These are phyloP conservation scores for Crotalus viridis DNA, from an alignment of 2,113 vertebrate genomes.

Conservation along the genomic window DNA sequence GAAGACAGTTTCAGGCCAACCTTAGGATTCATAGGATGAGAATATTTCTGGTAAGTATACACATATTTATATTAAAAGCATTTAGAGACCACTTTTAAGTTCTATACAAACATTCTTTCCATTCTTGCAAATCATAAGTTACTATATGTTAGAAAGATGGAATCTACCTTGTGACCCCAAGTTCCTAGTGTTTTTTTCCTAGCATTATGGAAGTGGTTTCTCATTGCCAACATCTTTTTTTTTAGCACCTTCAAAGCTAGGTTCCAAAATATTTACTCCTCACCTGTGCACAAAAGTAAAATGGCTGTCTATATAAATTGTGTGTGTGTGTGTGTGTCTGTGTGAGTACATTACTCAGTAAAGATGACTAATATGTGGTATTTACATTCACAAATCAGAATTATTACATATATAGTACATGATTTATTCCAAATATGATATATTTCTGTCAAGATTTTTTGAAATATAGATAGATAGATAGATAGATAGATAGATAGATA, in stretches of 20 bases:
- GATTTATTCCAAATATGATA: neutral
- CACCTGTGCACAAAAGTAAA: too few relatives aligned
- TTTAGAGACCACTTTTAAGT: neutral
- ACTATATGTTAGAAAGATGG: neutral
- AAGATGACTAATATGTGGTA: neutral
- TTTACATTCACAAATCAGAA: neutral
- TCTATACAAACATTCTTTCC: neutral
- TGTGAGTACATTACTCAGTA: neutral
- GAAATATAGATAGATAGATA: neutral
- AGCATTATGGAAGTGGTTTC: neutral
- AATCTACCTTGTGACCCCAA: neutral
- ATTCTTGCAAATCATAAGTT: neutral
- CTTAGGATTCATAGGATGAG: neutral
- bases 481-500: neutral
- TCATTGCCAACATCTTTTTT: neutral
- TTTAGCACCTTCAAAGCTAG: neutral
- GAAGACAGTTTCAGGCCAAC: neutral
- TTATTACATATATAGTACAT: neutral
- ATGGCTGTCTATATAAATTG: neutral
- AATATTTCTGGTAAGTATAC: neutral
- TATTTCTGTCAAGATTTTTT: neutral
- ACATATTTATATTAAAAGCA: neutral
- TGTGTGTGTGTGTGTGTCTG: neutral
- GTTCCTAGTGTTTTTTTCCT: neutral
- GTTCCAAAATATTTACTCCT: neutral